Percentiles rank a stretch among this genome's conserved stretches.
phyloP scores from a whole-genome alignment of 2,888 invertebrate genomes.

The Drosophila macrospina region DNA sequence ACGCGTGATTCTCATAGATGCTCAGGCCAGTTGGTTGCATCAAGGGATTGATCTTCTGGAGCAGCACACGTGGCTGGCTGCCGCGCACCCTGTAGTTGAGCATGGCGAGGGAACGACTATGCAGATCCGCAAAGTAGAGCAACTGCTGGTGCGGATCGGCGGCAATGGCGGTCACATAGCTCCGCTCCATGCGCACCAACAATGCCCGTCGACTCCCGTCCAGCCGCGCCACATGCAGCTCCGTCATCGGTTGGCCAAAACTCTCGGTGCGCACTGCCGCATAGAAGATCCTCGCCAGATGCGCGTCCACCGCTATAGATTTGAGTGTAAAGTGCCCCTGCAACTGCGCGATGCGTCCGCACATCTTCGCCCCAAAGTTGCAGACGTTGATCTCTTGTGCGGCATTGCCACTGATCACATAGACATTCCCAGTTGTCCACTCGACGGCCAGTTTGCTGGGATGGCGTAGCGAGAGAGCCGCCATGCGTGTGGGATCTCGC shows the following conservation, averaged over 20 bases:
- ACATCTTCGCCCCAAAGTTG: slow-evolving; percentile 86
- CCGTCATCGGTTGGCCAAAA: slow-evolving; percentile 85
- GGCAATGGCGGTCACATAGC: slow-evolving; percentile 85
- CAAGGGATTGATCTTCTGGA: slow-evolving; percentile 85
- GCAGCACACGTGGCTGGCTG: slow-evolving; percentile 83
- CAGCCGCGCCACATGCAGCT: slow-evolving; percentile 86
- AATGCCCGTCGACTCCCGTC: slow-evolving; percentile 86
- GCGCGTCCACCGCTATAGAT: slow-evolving; percentile 89
- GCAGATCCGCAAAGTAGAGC: slow-evolving; percentile 92
- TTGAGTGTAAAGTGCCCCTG: slow-evolving; percentile 86
- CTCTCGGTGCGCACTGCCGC: slow-evolving; percentile 85
- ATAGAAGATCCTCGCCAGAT: slow-evolving; percentile 87
- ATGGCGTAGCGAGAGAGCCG: slow-evolving; percentile 83
- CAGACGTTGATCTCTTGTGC: slow-evolving; percentile 86
- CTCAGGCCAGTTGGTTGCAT: slow-evolving; percentile 88
- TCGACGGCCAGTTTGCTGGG: slow-evolving; percentile 89
- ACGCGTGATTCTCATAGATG: slow-evolving; percentile 91
- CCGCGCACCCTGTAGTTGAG: slow-evolving; percentile 83
- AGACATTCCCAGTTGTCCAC: slow-evolving; percentile 89
- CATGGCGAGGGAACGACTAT: slow-evolving; percentile 86
- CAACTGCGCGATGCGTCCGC: slow-evolving; percentile 86
- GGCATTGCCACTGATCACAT: slow-evolving; percentile 87
- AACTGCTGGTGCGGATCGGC: slow-evolving; percentile 87
- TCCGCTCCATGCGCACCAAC: slow-evolving; percentile 81
- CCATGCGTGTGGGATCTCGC: slow-evolving; percentile 57